Percentiles rank a stretch among this genome's conserved stretches.
Evolutionary conservation across 2,113 vertebrate species (phyloP).

Genomic region (Pica pica): DNA sequence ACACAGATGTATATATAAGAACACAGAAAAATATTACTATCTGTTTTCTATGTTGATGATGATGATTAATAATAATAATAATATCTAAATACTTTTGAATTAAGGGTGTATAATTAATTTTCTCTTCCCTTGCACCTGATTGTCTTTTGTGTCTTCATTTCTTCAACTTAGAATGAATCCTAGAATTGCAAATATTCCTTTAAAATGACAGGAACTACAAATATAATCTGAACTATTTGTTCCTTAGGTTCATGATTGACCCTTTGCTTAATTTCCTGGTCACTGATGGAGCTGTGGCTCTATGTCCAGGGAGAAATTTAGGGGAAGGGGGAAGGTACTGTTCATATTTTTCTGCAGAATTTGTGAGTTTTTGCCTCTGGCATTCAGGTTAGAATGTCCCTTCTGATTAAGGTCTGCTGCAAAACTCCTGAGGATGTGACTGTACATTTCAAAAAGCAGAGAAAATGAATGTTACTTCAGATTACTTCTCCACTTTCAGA

Average conservation of each 20-base stretch:
- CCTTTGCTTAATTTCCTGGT: neutral
- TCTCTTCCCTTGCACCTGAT: neutral
- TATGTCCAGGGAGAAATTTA: neutral
- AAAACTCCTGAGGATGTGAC: neutral
- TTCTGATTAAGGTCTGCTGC: neutral
- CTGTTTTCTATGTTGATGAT: neutral
- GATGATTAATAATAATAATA: neutral
- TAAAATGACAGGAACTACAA: neutral
- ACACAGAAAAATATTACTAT: neutral
- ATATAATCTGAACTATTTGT: neutral
- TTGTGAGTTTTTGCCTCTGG: neutral
- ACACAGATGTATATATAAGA: neutral
- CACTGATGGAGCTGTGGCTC: neutral
- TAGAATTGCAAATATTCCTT: neutral
- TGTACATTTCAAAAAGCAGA: constrained; percentile 26
- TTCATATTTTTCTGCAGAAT: neutral
- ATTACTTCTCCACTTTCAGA: neutral
- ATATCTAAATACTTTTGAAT: neutral
- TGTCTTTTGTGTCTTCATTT: neutral
- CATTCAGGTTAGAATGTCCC: constrained; percentile 1
- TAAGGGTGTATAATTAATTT: neutral
- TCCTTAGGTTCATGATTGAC: neutral
- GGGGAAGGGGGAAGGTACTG: neutral
- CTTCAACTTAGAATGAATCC: neutral
- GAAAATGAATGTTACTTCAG: neutral